Evolutionary conservation across 2,113 vertebrate species (phyloP), one percentile per base, ranked within the genome.

Genomic region (Sterrhoptilus dennistouni): DNA sequence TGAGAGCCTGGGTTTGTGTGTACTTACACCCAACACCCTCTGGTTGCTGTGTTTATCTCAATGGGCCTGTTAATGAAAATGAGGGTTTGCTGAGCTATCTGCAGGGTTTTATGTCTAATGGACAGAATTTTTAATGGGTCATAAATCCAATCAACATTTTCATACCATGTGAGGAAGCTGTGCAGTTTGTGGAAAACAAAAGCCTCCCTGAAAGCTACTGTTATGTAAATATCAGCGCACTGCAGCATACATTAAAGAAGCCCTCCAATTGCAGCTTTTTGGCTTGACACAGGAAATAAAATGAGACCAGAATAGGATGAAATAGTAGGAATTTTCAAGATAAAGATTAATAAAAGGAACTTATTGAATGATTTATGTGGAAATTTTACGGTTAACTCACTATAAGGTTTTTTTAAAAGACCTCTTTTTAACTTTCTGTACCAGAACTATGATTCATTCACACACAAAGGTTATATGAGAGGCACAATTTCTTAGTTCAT

Each of bases 381-480:
- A 90, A 90, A 66, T 83, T 85, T 79, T 66, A 83, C 53, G 24
- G 69, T 85, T 96, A 94, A 53, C 40, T 69, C 31, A 27, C 54
- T 44, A 9, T 47, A 74, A 53, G n/a, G 72, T 89, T 93, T 92
- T 93, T 85, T 77, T 11, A 8, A 79, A 89, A 82, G 25, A n/a
- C 11, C 7, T 85, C 77, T 91, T 95, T 93, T 87, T 54, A 91
- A 80, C 75, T 93, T 92, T 81, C 64, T 86, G 60, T 1, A 3
- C 42, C 63, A 90, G 85, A 90, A 29, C 72, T 86, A 66, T 96
- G 95, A 96, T 94, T 96, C 95, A 94, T 96, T 96, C 87, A 88
- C 57, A 81, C 71, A 90, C 36, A 90, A 94, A 94, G 59, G 52
- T 85, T 96, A 71, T 52, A 71, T 36, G 80, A 92, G 75, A 94